These are phyloP conservation scores for Sialia sialis DNA, from an alignment of 2,113 vertebrate species.

Conservation along the genomic window DNA sequence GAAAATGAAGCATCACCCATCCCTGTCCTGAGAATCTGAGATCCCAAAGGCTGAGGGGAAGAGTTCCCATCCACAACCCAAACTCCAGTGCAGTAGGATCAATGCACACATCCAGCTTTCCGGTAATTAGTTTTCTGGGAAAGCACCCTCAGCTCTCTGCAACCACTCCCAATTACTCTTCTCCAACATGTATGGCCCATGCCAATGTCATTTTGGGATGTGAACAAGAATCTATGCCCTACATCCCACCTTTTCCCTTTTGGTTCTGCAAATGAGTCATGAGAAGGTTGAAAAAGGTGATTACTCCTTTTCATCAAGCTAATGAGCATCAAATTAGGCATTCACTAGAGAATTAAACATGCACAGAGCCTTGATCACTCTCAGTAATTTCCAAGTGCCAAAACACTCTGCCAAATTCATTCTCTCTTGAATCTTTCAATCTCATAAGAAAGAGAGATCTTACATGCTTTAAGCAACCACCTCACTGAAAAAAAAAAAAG, in stretches of 20 bases:
- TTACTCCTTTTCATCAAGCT: not conserved
- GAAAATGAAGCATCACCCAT: not conserved
- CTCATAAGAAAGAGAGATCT: not conserved
- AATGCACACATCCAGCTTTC: not conserved
- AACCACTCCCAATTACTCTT: not conserved
- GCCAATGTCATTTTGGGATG: not conserved
- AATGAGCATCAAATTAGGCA: constrained; percentile 15
- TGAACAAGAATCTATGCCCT: not conserved
- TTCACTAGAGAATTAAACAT: not conserved
- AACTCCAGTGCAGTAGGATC: not conserved
- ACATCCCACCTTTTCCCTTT: not conserved
- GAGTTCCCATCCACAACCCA: not conserved
- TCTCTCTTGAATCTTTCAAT: not conserved
- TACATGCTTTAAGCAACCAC: not conserved
- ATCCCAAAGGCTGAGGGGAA: not conserved
- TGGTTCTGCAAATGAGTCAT: not conserved
- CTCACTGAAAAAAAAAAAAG: not conserved
- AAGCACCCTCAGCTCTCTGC: not conserved
- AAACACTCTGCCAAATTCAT: not conserved
- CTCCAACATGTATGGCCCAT: not conserved
- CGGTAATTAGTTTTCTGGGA: not conserved
- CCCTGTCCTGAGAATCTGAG: not conserved
- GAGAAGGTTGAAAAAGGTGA: not conserved
- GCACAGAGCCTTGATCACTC: not conserved
- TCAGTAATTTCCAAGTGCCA: not conserved